Base-by-base conservation (phyloP, 2,113 vertebrate genomes). In the Heterotilapia buettikoferi region DNA sequence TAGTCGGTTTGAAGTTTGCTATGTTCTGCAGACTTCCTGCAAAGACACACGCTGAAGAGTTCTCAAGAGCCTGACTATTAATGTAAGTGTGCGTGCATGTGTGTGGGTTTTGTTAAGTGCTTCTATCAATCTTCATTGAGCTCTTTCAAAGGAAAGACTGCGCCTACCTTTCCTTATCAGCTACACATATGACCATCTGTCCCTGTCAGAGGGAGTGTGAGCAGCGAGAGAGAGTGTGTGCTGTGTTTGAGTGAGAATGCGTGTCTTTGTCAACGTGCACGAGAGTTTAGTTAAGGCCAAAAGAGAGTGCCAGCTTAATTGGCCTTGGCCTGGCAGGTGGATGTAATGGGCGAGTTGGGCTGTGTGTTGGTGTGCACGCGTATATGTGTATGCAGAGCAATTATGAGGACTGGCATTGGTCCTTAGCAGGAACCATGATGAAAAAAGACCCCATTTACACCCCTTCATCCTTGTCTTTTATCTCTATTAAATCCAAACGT, bases 51-150 rank as follows among this genome's bases (percentile, higher is more conserved):
- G 71, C 82, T 50, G 36, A 82, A 82, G 88, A 86, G 83, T 21
- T 83, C 52, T 83, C 53, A 18, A 59, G 57, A 90, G 57, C 83
- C 54, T 33, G 54, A 63, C 83, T 52, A 68, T 88, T 93, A 90
- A 91, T 91, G 61, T 83, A 76, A 45, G 66, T 7, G 54, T 6
- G 38, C 38, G 31, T 57, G 45, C 36, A 45, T 29, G n/a, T 83
- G 57, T 50, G 71, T 56, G 84, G 82, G 43, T 89, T 88, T 80
- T 61, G 84, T 36, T 94, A 93, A 94, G 87, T 90, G 88, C 80
- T 84, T 43, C 84, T 52, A 93, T 94, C 90, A 85, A 90, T 95
- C 94, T 92, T 93, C 93, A 92, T 93, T 88, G 71, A 78, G 82
- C 66, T 80, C 53, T 84, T 92, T 54, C 59, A 47, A 80, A 76